A percentile compares a stretch with the other conserved stretches of the same genome.
Evolutionary conservation across 2,888 invertebrate species (phyloP).

Genomic region (Stenodera caucasica): DNA sequence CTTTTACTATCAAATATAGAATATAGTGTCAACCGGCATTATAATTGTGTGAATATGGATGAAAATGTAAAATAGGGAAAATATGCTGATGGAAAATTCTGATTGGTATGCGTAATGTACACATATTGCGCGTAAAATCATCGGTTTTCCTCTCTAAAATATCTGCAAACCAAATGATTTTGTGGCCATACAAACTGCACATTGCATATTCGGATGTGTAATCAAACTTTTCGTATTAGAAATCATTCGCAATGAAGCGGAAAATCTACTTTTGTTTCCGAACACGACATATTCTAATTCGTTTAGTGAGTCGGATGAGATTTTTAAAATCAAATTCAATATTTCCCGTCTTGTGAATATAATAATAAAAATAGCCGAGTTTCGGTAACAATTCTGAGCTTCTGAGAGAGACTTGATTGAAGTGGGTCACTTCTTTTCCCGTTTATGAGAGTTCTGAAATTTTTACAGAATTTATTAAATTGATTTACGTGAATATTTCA

Average conservation of each 20-base stretch:
- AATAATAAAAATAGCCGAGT: too few species aligned
- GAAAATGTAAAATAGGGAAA: constrained; percentile 12
- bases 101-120: constrained; percentile 28
- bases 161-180: constrained; percentile 41
- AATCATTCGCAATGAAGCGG: background rate
- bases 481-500: too few species aligned
- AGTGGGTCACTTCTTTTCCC: too few species aligned
- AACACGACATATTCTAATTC: too few species aligned
- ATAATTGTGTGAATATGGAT: constrained; percentile 5
- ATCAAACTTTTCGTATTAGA: background rate
- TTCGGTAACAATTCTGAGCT: too few species aligned
- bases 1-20: background rate
- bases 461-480: too few species aligned
- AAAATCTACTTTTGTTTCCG: too few species aligned
- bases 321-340: too few species aligned
- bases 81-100: constrained; percentile 2
- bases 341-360: too few species aligned
- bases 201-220: constrained; percentile 7
- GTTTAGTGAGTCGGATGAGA: too few species aligned
- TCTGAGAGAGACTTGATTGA: too few species aligned
- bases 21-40: background rate
- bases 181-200: constrained; percentile 33
- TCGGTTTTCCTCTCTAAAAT: constrained; percentile 33
- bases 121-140: constrained; percentile 34
- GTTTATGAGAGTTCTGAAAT: too few species aligned